A percentile compares a stretch with the other conserved stretches of the same genome.
Conservation (phyloP, 1,140 invertebrate genomes). For the Planococcus citri region DNA sequence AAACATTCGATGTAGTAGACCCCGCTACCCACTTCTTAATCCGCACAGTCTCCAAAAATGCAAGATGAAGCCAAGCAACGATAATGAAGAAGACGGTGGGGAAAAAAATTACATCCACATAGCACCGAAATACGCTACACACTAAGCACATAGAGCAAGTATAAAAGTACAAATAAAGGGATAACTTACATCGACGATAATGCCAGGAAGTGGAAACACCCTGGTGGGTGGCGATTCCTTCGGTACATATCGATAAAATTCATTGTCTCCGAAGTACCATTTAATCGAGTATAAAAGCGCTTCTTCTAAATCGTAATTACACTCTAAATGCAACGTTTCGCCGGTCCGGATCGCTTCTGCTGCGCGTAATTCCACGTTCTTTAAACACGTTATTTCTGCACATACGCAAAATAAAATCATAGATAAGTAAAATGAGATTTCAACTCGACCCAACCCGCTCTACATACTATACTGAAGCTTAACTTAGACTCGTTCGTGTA, state of each 20-base stretch:
- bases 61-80: too few species aligned
- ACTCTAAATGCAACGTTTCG: slow-evolving; percentile 36
- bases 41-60: neutral
- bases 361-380: slow-evolving; percentile 35
- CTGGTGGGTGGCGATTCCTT: slow-evolving; percentile 54
- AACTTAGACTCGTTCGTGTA: too few species aligned
- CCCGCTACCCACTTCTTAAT: neutral
- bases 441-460: neutral
- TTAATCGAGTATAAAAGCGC: slow-evolving; percentile 62
- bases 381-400: slow-evolving; percentile 25
- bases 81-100: too few species aligned
- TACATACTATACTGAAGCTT: too few species aligned
- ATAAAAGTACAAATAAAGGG: slow-evolving; percentile 6
- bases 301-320: slow-evolving; percentile 30
- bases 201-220: slow-evolving; percentile 46
- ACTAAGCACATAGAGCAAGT: neutral
- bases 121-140: neutral
- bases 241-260: slow-evolving; percentile 60
- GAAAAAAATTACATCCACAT: neutral
- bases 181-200: slow-evolving; percentile 55
- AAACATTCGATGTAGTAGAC: neutral
- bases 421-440: neutral
- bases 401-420: slow-evolving; percentile 20
- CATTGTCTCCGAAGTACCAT: slow-evolving; percentile 60
- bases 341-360: slow-evolving; percentile 37